Base-by-base conservation (phyloP, 2,113 vertebrate species). In the Heterotis niloticus region DNA sequence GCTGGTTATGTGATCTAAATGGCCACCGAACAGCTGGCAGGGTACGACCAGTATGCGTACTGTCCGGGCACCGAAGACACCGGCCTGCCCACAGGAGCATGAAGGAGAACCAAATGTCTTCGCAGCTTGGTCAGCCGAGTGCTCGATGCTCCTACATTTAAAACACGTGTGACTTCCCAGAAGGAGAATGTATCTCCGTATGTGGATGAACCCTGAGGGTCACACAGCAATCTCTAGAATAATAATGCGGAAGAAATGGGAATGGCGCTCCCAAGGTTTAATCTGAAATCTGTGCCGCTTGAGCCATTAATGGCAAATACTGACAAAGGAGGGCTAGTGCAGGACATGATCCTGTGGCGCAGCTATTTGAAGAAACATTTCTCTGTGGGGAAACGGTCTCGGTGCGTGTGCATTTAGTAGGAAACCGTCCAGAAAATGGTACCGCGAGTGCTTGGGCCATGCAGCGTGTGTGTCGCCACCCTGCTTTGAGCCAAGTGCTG, bases 321-420 rank as follows among this genome's bases (percentile, higher is more conserved):
- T 20, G 20, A 62, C 64, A 51, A 51, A 75, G 60, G 59, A 76
- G 28, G 29, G 26, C 72, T 59, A 81, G 80, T 52, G 51, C 51
- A 75, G 60, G 64, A 75, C 78, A 82, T 70, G 83, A 79, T 26
- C 68, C 78, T 78, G 67, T 29, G 16, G 64, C 52, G 60, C 69
- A 79, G 78, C 83, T n/a, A 16, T 77, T 62, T 68, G 26, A 64
- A 54, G 52, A 18, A 62, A 23, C 7, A 69, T 67, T 78, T 52
- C 44, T 24, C 60, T 71, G 72, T 51, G 76, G 82, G 81, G 81
- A 78, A 66, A 80, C 80, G 77, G 81, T 86, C 83, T 83, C 81
- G 83, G 83, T 78, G 59, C 79, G 75, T 79, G 28, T 44, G 34
- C 34, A 44, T 44, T 44, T 44, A 4, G 34, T 7, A 44, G 34